Evolutionary conservation across 2,113 vertebrate genomes (phyloP).

Genomic region (Nerophis ophidion): DNA sequence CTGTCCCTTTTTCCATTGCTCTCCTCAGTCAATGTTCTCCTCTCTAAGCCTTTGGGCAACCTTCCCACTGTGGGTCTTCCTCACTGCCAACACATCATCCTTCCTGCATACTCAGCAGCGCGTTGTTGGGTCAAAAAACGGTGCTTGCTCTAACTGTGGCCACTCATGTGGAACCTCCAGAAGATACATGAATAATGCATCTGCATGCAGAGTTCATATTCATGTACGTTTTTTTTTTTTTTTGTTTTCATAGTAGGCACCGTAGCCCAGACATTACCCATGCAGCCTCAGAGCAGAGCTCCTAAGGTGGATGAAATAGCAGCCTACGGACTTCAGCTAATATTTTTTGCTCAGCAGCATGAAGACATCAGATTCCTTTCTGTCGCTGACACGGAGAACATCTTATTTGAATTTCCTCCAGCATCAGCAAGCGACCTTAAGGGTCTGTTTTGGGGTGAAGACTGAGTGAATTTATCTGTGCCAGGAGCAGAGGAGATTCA

Average conservation of each 20-base stretch:
- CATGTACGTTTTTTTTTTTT: constrained; percentile 17
- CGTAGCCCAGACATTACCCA: constrained; percentile 17
- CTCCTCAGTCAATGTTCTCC: constrained; percentile 27
- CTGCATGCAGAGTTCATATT: constrained; percentile 41
- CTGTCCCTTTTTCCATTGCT: constrained; percentile 14
- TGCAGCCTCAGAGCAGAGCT: constrained; percentile 10
- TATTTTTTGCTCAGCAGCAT: constrained; percentile 20
- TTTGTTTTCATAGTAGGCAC: constrained; percentile 35
- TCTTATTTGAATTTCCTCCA: constrained; percentile 31
- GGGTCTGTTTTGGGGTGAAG: constrained; percentile 8
- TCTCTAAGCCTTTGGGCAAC: constrained; percentile 30
- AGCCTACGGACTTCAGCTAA: constrained; percentile 15
- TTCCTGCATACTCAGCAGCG: constrained; percentile 38
- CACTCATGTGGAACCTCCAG: constrained; percentile 63
- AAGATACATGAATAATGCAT: constrained; percentile 69
- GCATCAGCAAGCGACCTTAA: constrained; percentile 25
- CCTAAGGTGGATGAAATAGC: background rate
- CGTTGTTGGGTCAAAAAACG: constrained; percentile 51
- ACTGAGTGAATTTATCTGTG: constrained; percentile 31
- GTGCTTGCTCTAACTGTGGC: constrained; percentile 48
- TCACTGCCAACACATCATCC: constrained; percentile 10
- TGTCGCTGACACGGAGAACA: constrained; percentile 13
- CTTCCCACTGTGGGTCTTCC: constrained; percentile 11
- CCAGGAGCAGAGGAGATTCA: constrained; percentile 44
- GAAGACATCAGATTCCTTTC: constrained; percentile 14